A percentile compares a stretch with the other conserved stretches of the same genome.
Evolutionary conservation across 2,888 invertebrate genomes (phyloP).

Genomic region (Subacronicta megacephala): DNA sequence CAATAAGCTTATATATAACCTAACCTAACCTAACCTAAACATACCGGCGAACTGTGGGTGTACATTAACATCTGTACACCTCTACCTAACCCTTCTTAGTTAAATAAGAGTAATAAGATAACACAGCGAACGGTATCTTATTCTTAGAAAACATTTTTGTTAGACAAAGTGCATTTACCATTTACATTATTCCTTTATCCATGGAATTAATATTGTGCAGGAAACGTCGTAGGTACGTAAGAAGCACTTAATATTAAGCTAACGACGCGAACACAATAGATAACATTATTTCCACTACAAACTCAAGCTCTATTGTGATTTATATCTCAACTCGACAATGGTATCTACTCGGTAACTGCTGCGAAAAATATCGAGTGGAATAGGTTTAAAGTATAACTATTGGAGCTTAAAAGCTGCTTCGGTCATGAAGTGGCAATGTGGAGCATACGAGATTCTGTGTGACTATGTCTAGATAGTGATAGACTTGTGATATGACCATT

Average conservation of each 20-base stretch:
- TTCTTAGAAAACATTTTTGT: no score
- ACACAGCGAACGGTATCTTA: no score
- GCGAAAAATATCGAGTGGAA: slow-evolving; percentile 47
- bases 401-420: not conserved
- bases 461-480: no score
- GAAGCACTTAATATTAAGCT: slow-evolving; percentile 43
- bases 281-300: slow-evolving; percentile 49
- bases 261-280: slow-evolving; percentile 46
- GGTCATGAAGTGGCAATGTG: not conserved
- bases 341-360: slow-evolving; percentile 36
- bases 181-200: slow-evolving; percentile 12
- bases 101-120: no score
- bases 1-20: no score
- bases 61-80: no score
- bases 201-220: slow-evolving; percentile 11
- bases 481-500: no score
- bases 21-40: no score
- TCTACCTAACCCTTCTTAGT: no score
- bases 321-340: slow-evolving; percentile 52
- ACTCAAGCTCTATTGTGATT: slow-evolving; percentile 42
- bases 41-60: no score
- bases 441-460: no score
- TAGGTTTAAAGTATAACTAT: not conserved
- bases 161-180: not conserved
- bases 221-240: slow-evolving; percentile 14